Evolutionary conservation across 2,888 invertebrate genomes (phyloP).

Genomic region (Caenorhabditis angaria): DNA sequence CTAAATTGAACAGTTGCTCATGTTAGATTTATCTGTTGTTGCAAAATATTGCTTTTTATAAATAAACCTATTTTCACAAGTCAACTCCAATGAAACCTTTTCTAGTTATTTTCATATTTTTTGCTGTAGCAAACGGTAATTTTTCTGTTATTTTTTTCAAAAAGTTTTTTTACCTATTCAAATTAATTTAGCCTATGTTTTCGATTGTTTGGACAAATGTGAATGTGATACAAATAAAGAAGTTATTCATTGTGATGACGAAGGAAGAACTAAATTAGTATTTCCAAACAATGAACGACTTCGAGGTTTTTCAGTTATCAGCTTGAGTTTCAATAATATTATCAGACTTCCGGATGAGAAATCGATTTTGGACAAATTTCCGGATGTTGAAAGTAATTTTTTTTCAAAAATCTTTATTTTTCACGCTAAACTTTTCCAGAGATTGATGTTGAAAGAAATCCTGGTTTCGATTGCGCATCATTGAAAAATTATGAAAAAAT

Average conservation of each 20-base stretch:
- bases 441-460: constrained; percentile 65
- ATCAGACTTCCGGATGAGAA: constrained; percentile 58
- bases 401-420: background rate
- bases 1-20: background rate
- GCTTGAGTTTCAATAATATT: constrained; percentile 63
- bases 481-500: constrained; percentile 50
- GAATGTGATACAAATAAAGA: constrained; percentile 68
- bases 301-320: constrained; percentile 64
- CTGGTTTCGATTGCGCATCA: constrained; percentile 61
- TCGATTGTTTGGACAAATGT: constrained; percentile 64
- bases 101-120: background rate
- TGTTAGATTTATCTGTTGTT: too few relatives aligned
- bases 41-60: too few relatives aligned
- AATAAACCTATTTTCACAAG: too few relatives aligned
- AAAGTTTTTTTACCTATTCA: background rate
- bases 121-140: background rate
- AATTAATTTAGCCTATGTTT: constrained; percentile 50
- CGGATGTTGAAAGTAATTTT: constrained; percentile 59
- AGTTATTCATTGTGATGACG: constrained; percentile 67
- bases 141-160: background rate
- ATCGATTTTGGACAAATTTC: constrained; percentile 62
- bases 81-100: background rate
- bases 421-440: constrained; percentile 34
- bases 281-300: constrained; percentile 57
- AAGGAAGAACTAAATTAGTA: constrained; percentile 50